A percentile compares a stretch with the other conserved stretches of the same genome.
Evolutionary conservation across 2,113 vertebrate species (phyloP).

Genomic region (Lepus europaeus): DNA sequence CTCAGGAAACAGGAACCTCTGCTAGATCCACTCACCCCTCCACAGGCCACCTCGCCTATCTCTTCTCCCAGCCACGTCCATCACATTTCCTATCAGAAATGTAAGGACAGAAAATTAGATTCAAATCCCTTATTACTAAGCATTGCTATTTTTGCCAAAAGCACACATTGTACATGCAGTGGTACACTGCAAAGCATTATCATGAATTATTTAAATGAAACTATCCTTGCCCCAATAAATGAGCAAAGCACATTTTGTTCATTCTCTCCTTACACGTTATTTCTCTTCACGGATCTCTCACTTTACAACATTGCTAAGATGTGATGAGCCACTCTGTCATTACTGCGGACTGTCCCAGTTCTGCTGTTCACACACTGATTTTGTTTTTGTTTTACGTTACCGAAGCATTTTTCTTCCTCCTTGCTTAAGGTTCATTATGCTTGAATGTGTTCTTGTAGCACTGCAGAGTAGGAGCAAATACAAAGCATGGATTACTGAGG

Average conservation of each 20-base stretch:
- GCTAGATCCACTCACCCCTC: neutral
- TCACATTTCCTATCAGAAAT: conserved; percentile 61
- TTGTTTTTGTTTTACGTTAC: conserved; percentile 16
- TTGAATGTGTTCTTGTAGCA: conserved; percentile 49
- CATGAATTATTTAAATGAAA: conserved; percentile 81
- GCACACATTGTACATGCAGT: conserved; percentile 66
- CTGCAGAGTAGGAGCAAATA: conserved; percentile 15
- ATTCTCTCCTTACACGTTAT: conserved; percentile 64
- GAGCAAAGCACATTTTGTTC: conserved; percentile 75
- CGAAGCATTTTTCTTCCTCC: conserved; percentile 61
- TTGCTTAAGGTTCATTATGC: conserved; percentile 58
- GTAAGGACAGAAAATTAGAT: conserved; percentile 64
- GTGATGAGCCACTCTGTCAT: conserved; percentile 46
- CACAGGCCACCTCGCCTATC: neutral
- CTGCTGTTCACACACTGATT: neutral
- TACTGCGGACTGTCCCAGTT: neutral
- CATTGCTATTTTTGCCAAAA: conserved; percentile 71
- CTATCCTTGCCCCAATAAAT: conserved; percentile 68
- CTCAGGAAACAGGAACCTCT: neutral
- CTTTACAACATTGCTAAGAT: conserved; percentile 59
- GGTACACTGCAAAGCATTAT: conserved; percentile 26
- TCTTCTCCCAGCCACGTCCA: neutral
- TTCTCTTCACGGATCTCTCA: conserved; percentile 62
- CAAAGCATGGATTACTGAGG: conserved; percentile 24
- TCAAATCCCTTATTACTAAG: conserved; percentile 53